Evolutionary conservation across 1,140 invertebrate genomes (phyloP).

Genomic region (Drosophila ironensis): DNA sequence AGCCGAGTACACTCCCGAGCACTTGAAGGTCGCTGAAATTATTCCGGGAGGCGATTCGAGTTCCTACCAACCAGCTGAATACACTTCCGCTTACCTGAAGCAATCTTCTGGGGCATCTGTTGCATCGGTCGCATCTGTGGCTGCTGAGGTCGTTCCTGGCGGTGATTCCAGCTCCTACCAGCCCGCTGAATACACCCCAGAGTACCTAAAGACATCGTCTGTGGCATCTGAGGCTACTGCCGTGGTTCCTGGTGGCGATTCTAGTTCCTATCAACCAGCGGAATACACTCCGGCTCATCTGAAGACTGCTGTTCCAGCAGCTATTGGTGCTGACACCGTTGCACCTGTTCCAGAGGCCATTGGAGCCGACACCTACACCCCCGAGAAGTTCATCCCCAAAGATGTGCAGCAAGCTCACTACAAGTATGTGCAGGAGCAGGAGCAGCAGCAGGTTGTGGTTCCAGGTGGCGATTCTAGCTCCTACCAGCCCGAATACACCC

Average conservation of each 20-base stretch:
- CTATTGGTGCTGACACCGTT: no score
- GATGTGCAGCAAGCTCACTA: no score
- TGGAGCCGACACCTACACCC: no score
- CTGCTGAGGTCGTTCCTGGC: conserved; percentile 1
- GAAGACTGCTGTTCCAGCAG: not conserved
- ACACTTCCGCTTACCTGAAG: conserved; percentile 3
- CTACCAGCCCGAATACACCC: conserved; percentile 36
- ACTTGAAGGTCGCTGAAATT: no score
- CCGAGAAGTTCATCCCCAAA: no score
- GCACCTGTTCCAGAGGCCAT: no score
- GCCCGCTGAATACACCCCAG: conserved; percentile 14
- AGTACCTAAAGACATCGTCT: not conserved
- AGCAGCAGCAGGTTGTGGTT: no score
- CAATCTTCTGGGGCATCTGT: not conserved
- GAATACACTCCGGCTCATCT: conserved; percentile 10
- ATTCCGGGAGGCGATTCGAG: conserved; percentile 32
- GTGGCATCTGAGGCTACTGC: not conserved
- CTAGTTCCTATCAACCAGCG: conserved; percentile 21
- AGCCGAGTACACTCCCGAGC: conserved; percentile 27
- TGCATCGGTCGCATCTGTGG: not conserved
- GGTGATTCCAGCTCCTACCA: conserved; percentile 18
- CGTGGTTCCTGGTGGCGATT: conserved; percentile 11
- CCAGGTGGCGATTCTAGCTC: conserved; percentile 24
- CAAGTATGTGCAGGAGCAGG: no score
- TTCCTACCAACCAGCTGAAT: conserved; percentile 39